Evolutionary conservation across 2,888 invertebrate species (phyloP), one percentile per base, ranked within the genome.

Genomic region (Leptinotarsa juncta): DNA sequence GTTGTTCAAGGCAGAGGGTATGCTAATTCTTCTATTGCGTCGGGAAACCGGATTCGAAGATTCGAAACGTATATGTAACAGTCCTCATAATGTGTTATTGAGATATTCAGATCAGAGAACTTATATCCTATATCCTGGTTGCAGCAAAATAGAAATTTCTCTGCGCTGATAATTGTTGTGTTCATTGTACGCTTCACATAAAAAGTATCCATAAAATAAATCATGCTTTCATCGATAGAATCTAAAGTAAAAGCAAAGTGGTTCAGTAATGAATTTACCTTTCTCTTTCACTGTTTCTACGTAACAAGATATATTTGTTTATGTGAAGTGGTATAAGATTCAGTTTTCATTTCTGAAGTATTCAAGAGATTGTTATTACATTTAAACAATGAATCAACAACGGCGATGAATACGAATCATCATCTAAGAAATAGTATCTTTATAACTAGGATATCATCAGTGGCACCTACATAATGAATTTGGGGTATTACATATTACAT

Each of bases 221-320:
- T 68, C n/a, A 42, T 69, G 69, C 69, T 69, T 69, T 60, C 69
- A 57, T 69, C 69, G 69, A 57, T 69, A 23, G 42, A 48, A 57
- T 57, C 42, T 26, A n/a, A 69, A 69, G 69, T 69, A 69, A 69
- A 69, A 69, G 69, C 57, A 48, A 42, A 57, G 49, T 48, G 48
- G 69, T 57, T 69, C 57, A 18, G n/a, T 69, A 68, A 57, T 23
- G 53, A 48, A 42, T 42, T n/a, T 20, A 48, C 69, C 69, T 69
- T 69, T 69, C 69, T 69, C 69, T 69, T 69, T 68, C 55, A 53
- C 55, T 32, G n/a, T 67, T 57, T 69, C 23, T 16, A 69, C 67
- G 50, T 51, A 26, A 67, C 62, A 10, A 62, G 62, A 62, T 42
- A 62, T 62, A 62, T n/a, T 32, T 12, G 42, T 26, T 10, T n/a